These are phyloP conservation scores for Silurus aristotelis DNA, from an alignment of 2,797 vertebrate species.

Conservation along the genomic window DNA sequence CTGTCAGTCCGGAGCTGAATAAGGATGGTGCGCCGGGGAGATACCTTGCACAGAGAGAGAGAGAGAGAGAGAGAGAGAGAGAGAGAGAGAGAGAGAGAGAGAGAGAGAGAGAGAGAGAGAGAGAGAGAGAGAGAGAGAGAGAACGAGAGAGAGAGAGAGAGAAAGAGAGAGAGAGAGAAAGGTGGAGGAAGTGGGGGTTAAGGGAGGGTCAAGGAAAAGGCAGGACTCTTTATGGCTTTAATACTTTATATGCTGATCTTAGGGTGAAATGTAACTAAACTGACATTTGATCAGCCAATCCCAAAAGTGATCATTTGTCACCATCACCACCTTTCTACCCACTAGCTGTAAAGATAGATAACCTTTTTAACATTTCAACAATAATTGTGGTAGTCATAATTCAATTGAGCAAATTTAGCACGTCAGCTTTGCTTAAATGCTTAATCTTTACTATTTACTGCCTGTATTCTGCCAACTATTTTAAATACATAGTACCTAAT, in stretches of 20 bases:
- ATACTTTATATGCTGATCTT: slow-evolving; percentile 56
- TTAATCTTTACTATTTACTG: not conserved
- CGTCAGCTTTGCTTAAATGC: not conserved
- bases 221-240: slow-evolving; percentile 69
- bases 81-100: slow-evolving; percentile 37
- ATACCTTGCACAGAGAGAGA: slow-evolving; percentile 67
- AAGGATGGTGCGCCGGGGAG: slow-evolving; percentile 90
- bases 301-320: not conserved
- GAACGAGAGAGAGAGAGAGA: slow-evolving; percentile 14
- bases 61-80: slow-evolving; percentile 16
- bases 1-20: slow-evolving; percentile 98
- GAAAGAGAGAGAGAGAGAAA: slow-evolving; percentile 43
- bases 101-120: slow-evolving; percentile 36
- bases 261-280: not conserved
- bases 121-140: slow-evolving; percentile 5
- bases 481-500: not conserved
- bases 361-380: not conserved
- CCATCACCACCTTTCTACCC: not conserved
- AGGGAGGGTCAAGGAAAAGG: slow-evolving; percentile 72
- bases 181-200: not conserved
- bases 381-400: not conserved
- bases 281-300: not conserved
- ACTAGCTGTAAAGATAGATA: not conserved
- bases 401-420: not conserved
- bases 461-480: not conserved